These are phyloP conservation scores for Carassius carassius DNA, from an alignment of 2,113 vertebrate species.

Conservation along the genomic window DNA sequence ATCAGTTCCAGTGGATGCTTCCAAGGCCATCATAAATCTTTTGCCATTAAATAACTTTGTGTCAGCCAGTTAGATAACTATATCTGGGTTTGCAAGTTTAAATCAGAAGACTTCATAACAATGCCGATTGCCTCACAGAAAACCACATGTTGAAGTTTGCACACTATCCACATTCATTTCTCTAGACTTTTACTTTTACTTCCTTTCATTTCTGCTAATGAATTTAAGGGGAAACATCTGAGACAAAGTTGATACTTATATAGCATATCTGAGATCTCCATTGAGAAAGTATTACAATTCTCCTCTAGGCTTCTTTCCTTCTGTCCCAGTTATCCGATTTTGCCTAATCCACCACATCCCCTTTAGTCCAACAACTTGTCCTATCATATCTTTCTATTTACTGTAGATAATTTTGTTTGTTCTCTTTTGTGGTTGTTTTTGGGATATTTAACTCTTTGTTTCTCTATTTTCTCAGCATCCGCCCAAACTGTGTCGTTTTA, in stretches of 20 bases:
- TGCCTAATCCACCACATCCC: not conserved
- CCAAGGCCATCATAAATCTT: not conserved
- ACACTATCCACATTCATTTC: not conserved
- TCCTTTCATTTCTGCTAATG: not conserved
- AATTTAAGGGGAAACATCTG: not conserved
- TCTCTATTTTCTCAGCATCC: conserved; percentile 76
- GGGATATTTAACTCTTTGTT: conserved; percentile 4
- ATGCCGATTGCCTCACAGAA: not conserved
- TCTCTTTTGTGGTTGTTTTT: not conserved
- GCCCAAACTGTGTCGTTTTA: conserved; percentile 92
- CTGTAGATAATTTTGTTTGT: not conserved
- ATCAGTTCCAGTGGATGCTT: not conserved
- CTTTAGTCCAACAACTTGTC: not conserved
- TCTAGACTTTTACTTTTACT: not conserved
- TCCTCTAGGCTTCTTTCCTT: not conserved
- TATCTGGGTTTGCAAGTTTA: not conserved
- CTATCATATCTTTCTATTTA: conserved; percentile 47
- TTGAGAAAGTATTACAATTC: not conserved
- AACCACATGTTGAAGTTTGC: conserved; percentile 1
- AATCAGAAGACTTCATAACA: not conserved
- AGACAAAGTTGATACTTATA: not conserved
- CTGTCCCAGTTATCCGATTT: not conserved
- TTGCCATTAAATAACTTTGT: not conserved
- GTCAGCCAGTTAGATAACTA: not conserved
- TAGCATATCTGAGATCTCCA: conserved; percentile 2